These are phyloP conservation scores for Hydrotaea diabolus DNA, from an alignment of 2,888 invertebrate species.

Conservation along the genomic window DNA sequence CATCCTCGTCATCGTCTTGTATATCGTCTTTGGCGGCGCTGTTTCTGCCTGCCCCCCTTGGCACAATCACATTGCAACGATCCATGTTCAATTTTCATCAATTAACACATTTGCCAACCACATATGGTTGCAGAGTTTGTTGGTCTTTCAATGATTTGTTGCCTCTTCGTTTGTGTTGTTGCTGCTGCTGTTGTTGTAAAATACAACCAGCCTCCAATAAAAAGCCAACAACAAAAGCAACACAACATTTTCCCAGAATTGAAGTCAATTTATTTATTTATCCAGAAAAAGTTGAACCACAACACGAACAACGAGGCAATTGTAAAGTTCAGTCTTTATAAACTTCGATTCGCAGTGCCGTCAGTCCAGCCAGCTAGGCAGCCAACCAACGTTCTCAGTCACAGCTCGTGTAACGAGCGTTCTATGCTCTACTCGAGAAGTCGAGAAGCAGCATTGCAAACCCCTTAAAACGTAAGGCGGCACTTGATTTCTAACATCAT, in stretches of 20 bases:
- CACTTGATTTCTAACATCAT: no score
- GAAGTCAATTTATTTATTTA: slow-evolving; percentile 65
- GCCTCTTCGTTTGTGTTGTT: not conserved
- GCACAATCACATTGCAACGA: not conserved
- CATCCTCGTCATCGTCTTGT: no score
- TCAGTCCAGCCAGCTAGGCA: no score
- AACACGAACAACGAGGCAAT: not conserved
- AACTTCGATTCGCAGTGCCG: no score
- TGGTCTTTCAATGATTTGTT: slow-evolving; percentile 6
- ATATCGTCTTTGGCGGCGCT: no score
- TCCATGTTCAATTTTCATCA: slow-evolving; percentile 58
- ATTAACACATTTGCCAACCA: slow-evolving; percentile 61
- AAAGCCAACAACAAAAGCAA: slow-evolving; percentile 36
- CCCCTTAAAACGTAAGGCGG: no score
- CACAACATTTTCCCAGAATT: slow-evolving; percentile 62
- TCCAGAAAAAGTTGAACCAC: slow-evolving; percentile 32
- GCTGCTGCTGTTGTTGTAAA: not conserved
- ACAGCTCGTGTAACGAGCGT: no score
- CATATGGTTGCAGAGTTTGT: slow-evolving; percentile 43
- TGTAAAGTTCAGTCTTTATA: no score
- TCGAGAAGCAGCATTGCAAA: no score
- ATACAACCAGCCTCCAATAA: slow-evolving; percentile 55
- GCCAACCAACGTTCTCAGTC: no score
- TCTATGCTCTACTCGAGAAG: no score
- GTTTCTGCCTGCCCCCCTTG: not conserved